Base-by-base conservation (phyloP, 2,888 invertebrate species). In the Mesochorus sp. region DNA sequence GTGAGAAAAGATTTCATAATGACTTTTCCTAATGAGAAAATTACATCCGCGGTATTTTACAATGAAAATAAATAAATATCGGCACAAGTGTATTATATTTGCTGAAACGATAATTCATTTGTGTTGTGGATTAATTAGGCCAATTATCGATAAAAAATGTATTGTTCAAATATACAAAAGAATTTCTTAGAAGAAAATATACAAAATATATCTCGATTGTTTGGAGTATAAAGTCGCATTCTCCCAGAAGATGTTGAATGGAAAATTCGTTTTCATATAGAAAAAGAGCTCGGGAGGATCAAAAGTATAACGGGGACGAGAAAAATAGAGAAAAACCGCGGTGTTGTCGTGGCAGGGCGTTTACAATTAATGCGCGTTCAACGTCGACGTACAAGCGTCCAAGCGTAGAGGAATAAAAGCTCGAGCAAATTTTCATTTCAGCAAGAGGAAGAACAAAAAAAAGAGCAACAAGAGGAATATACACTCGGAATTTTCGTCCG, bases 341-440 rank as follows among this genome's bases (percentile, higher is more conserved):
- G n/a, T 10, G 6, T 1, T 44, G 67, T 51, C 26, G 73, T 57
- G 31, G 10, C 26, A n/a, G n/a, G 37, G 61, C 19, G 61, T 44
- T 28, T 44, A 47, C 71, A 72, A 77, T 61, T 67, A 76, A 67
- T 72, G 53, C 59, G 59, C 59, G 49, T 72, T 47, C 47, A 31
- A 39, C 55, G 67, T 55, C 21, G 55, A 51, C 44, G 53, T 19
- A 21, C 8, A 3, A 24, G 59, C 34, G 59, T 51, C 42, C 3
- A 26, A 31, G 62, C 21, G 24, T 14, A 39, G 19, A 66, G 12
- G 28, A 31, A 51, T 39, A 39, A 49, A 26, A 51, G 21, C 67
- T 64, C 42, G 67, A 26, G 55, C 76, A 72, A 72, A 77, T 77
- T 77, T 77, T 77, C 72, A 77, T 77, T 77, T 62, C 47, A 47